These are phyloP conservation scores for Manis crassicaudata DNA, from an alignment of 2,797 vertebrate genomes.

Conservation along the genomic window DNA sequence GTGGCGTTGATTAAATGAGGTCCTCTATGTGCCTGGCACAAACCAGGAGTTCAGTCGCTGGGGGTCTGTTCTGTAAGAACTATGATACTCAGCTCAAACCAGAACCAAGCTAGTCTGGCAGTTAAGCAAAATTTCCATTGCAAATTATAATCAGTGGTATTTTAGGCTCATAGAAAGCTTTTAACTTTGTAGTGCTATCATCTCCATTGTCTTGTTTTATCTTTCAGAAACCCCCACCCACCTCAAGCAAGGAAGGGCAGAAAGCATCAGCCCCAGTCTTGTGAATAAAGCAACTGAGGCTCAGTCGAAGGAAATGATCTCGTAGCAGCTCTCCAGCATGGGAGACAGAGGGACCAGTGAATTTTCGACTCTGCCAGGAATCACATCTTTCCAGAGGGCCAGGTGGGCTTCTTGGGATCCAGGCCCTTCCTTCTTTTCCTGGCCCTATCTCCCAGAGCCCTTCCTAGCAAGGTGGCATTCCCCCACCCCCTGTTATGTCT, in stretches of 20 bases:
- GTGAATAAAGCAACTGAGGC: background rate
- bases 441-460: background rate
- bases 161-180: background rate
- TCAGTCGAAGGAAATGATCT: background rate
- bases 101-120: background rate
- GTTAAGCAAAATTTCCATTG: background rate
- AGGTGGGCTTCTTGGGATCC: background rate
- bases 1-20: too few species aligned
- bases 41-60: background rate
- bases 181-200: background rate
- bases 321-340: accelerated
- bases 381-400: background rate
- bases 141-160: background rate
- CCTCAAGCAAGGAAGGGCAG: background rate
- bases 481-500: background rate
- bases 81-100: background rate
- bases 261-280: background rate
- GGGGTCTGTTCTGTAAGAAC: background rate
- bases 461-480: background rate
- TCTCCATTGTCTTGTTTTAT: background rate
- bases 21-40: background rate
- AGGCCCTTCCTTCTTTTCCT: background rate
- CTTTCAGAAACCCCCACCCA: accelerated
- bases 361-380: background rate
- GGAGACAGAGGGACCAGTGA: background rate